Evolutionary conservation across 2,113 vertebrate species (phyloP), one percentile per base, ranked within the genome.

Genomic region (Cyrtonyx montezumae): DNA sequence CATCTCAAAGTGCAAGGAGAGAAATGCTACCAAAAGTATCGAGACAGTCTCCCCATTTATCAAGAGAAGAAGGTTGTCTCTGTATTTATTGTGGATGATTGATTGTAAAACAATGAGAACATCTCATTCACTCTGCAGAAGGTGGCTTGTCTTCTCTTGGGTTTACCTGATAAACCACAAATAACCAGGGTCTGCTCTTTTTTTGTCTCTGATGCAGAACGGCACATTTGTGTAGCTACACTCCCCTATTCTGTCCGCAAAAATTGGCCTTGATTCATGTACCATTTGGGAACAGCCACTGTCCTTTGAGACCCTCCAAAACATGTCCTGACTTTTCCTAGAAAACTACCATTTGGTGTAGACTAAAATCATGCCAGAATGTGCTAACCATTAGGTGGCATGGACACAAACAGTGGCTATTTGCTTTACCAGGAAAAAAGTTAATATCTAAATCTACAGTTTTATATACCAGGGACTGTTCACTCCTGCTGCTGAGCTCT

Each of bases 241-340:
- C 2, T 43, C 8, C 20, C 5, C 4, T 12, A 3, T 40, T 8
- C 15, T 11, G 32, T 53, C 5, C 18, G 26, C 3, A 5, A 55
- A 55, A n/a, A 18, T 6, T 4, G 32, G 17, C 40, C 22, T 63
- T 70, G 8, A 14, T n/a, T 22, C n/a, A 6, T 13, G 18, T 23
- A n/a, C 13, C 7, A 9, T 71, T 55, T 70, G 22, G 32, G 58
- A 79, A n/a, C 18, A 63, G 40, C 28, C 25, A 34, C 63, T 5
- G 53, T 25, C 12, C n/a, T 62, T 70, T 46, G n/a, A 46, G 10
- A 17, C 46, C n/a, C 28, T 40, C 46, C 22, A 19, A 11, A 37
- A 13, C 13, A 34, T 4, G 2, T 58, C 25, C 25, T 49, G 42
- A 36, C 49, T 56, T 61, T 70, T 79, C n/a, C 30, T 21, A 36